Evolutionary conservation across 2,888 invertebrate genomes (phyloP), one percentile per base, ranked within the genome.

Genomic region (Nomada goodeniana): DNA sequence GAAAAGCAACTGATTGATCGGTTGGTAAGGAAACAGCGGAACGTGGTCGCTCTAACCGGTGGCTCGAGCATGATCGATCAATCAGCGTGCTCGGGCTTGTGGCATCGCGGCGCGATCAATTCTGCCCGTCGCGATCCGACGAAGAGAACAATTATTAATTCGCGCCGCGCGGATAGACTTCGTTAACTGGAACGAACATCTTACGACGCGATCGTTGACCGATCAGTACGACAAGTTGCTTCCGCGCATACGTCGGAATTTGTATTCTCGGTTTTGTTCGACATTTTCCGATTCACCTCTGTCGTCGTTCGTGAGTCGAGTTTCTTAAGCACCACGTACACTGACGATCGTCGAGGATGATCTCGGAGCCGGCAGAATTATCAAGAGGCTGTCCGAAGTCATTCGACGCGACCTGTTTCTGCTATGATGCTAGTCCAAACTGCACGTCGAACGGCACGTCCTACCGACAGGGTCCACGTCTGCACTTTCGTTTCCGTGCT

Each of bases 1-100:
- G 84, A 76, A 83, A 84, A 82, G 84, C 70, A 73, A 72, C 87
- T 86, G 87, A 87, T 87, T 83, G 87, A 87, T 87, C 86, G 87
- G 75, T 77, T 57, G 78, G 71, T 76, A 86, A 76, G 83, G 77
- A 77, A 79, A 77, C 86, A 75, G 55, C 47, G 74, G 68, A 26
- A 44, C 67, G 53, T 57, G 64, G 75, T 61, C 70, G 57, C 36
- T 50, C 20, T 23, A 61, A 52, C 47, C 52, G 73, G 29, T 59
- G 69, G 7, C 29, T 18, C n/a, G 53, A 57, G 59, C 60, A 65
- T 64, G 82, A 80, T 85, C 86, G 86, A 86, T 87, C 87, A 76
- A 86, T 87, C 87, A 86, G 68, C 83, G 67, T 18, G 61, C 59
- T 44, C 68, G 72, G 59, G 47, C 29, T 76, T 42, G 71, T 53